Percentiles rank a stretch among this genome's conserved stretches.
These are phyloP conservation scores for Hippotragus niger DNA, from an alignment of 2,113 vertebrate genomes.

Conservation along the genomic window DNA sequence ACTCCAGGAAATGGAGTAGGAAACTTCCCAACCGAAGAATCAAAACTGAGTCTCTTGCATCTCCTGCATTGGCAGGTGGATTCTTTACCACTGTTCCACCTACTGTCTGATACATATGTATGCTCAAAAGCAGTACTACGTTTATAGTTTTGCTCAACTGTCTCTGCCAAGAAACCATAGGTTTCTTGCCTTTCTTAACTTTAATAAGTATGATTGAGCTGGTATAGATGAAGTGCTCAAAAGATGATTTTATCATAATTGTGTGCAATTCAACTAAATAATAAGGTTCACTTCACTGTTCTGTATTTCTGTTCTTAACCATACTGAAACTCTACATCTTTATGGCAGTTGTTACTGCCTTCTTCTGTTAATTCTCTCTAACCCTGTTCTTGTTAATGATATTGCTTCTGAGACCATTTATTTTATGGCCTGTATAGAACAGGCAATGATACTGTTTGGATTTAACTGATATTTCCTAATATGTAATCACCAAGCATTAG, in stretches of 20 bases:
- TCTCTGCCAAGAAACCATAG: neutral
- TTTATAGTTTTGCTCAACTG: neutral
- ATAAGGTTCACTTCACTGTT: neutral
- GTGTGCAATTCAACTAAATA: neutral
- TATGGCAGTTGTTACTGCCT: neutral
- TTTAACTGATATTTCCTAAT: neutral
- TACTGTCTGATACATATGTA: neutral
- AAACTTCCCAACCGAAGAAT: neutral
- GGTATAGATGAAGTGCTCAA: neutral
- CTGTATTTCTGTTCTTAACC: neutral
- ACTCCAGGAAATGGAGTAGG: neutral
- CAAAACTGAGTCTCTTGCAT: neutral
- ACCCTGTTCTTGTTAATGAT: neutral
- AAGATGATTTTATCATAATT: neutral
- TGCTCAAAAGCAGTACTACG: neutral
- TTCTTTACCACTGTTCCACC: neutral
- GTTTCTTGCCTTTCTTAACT: neutral
- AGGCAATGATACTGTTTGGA: neutral
- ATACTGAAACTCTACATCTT: neutral
- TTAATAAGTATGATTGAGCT: neutral
- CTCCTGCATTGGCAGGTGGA: neutral
- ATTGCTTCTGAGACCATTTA: neutral
- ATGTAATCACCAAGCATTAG: no score
- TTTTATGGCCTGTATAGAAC: accelerated
- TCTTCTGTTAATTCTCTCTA: neutral